A percentile compares a stretch with the other conserved stretches of the same genome.
phyloP scores from a whole-genome alignment of 2,113 vertebrate genomes.

The Oreotrochilus melanogaster region DNA sequence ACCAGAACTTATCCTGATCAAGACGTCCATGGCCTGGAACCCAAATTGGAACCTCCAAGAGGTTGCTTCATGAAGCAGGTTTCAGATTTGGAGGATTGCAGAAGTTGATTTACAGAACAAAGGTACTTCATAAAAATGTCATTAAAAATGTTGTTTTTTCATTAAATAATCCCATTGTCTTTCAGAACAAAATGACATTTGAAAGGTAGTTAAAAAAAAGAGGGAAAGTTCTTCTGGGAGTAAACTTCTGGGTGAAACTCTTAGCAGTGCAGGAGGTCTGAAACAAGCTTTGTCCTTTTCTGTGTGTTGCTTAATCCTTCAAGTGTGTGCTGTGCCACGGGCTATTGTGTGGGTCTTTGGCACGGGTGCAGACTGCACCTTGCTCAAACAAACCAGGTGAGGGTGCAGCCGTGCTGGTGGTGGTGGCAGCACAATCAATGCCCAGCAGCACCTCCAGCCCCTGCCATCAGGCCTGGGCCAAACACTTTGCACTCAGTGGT shows the following conservation, averaged over 20 bases:
- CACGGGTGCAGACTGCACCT: neutral
- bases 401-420: neutral
- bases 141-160: neutral
- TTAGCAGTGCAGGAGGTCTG: neutral
- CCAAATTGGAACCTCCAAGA: neutral
- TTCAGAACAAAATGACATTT: neutral
- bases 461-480: fast-evolving
- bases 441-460: neutral
- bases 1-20: neutral
- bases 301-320: neutral
- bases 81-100: neutral
- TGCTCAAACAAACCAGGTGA: neutral
- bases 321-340: fast-evolving
- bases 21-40: neutral
- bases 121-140: neutral
- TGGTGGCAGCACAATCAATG: neutral
- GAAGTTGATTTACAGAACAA: slow-evolving; percentile 8
- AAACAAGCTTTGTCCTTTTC: neutral
- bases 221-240: neutral
- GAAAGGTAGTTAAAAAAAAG: neutral
- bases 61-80: neutral
- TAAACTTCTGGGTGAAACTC: neutral
- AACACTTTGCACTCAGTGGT: neutral
- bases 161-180: neutral
- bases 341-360: neutral